These are phyloP conservation scores for Antheraea pernyi DNA, from an alignment of 1,140 invertebrate species.

Conservation along the genomic window DNA sequence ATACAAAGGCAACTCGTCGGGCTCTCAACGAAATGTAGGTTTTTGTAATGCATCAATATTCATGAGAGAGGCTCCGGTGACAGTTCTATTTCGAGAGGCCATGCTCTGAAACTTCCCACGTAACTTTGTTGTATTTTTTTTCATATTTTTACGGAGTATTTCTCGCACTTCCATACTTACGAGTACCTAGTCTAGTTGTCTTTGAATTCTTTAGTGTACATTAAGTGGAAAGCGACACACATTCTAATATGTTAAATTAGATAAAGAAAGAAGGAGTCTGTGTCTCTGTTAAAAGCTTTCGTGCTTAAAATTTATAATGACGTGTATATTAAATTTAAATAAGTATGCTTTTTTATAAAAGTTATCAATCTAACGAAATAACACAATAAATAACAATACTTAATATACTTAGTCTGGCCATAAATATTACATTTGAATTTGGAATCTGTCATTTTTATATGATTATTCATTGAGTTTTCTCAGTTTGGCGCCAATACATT, in stretches of 20 bases:
- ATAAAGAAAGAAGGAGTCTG: neutral
- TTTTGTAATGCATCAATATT: slow-evolving; percentile 27
- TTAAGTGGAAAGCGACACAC: neutral
- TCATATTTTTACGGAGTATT: slow-evolving; percentile 4
- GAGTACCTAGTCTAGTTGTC: neutral
- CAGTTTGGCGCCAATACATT: too few relatives aligned
- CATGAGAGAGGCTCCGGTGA: slow-evolving; percentile 16
- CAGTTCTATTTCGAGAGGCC: slow-evolving; percentile 11
- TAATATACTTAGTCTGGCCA: too few relatives aligned
- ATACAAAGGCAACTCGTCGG: neutral
- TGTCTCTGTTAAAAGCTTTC: neutral
- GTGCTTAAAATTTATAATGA: neutral
- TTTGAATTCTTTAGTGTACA: neutral
- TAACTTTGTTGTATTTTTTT: slow-evolving; percentile 5
- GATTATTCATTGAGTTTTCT: too few relatives aligned
- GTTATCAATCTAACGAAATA: too few relatives aligned
- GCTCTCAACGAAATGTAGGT: slow-evolving; percentile 23
- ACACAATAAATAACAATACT: too few relatives aligned
- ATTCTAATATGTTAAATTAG: neutral
- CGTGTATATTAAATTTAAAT: neutral
- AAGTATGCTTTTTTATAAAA: neutral
- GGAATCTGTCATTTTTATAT: too few relatives aligned
- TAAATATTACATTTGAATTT: too few relatives aligned
- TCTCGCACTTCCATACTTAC: neutral
- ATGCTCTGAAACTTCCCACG: slow-evolving; percentile 1